phyloP scores from a whole-genome alignment of 2,113 vertebrate genomes.

The Scomber scombrus region DNA sequence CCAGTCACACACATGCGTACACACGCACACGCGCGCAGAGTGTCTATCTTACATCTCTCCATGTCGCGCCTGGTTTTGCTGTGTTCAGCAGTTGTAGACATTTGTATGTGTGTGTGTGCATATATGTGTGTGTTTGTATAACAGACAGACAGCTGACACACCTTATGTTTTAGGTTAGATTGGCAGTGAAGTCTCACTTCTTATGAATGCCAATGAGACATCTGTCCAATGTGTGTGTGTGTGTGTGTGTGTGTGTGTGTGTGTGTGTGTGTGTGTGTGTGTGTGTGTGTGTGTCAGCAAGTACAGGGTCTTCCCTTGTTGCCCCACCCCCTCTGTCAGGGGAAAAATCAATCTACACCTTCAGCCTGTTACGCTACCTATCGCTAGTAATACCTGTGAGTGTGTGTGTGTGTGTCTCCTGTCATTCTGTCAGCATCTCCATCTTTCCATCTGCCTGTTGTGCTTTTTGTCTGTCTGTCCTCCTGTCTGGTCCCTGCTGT shows the following conservation, averaged over 20 bases:
- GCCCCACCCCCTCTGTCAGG: conserved; percentile 48
- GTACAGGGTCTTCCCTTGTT: conserved; percentile 50
- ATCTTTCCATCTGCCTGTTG: conserved; percentile 36
- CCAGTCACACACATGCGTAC: conserved; percentile 21
- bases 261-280: conserved; percentile 19
- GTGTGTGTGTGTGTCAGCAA: conserved; percentile 28
- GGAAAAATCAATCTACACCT: conserved; percentile 74
- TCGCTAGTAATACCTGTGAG: conserved; percentile 25
- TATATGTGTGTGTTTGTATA: neutral
- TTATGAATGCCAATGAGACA: conserved; percentile 65
- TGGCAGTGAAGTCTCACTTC: conserved; percentile 50
- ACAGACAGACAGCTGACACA: conserved; percentile 52
- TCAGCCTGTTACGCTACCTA: conserved; percentile 61
- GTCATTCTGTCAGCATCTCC: conserved; percentile 54
- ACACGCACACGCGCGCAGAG: conserved; percentile 14
- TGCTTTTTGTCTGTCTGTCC: conserved; percentile 46
- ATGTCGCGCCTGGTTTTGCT: conserved; percentile 3
- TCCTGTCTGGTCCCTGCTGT: conserved; percentile 21
- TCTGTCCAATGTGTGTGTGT: conserved; percentile 26
- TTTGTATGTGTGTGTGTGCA: conserved; percentile 22
- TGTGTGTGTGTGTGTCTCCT: conserved; percentile 38
- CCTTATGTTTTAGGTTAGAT: conserved; percentile 50
- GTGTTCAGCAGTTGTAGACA: conserved; percentile 49
- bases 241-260: conserved; percentile 7
- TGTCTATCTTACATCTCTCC: conserved; percentile 29